Percentiles rank a stretch among this genome's conserved stretches.
phyloP scores from a whole-genome alignment of 2,888 invertebrate genomes.

The Tryphoninae sp. region DNA sequence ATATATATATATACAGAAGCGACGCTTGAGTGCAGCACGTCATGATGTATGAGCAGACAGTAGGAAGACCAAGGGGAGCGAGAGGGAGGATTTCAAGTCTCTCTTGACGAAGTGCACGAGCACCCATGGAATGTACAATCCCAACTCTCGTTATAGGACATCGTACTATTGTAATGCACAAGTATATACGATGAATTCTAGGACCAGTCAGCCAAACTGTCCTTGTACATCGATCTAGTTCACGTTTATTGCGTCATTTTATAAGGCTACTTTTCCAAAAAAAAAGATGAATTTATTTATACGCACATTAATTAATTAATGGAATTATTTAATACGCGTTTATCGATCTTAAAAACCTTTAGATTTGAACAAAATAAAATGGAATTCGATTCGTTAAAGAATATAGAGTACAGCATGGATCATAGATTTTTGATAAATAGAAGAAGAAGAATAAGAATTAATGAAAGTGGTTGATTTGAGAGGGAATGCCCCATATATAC shows the following conservation, averaged over 20 bases:
- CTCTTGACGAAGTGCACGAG: slow-evolving; percentile 49
- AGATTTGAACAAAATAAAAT: no score
- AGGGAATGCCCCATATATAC: slow-evolving; percentile 5
- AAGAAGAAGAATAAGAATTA: background rate
- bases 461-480: background rate
- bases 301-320: no score
- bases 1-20: background rate
- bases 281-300: no score
- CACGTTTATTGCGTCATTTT: no score
- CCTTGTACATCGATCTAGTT: background rate
- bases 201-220: background rate
- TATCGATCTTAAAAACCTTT: no score
- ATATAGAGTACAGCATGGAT: background rate
- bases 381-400: no score
- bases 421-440: background rate
- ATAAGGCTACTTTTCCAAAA: no score
- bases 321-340: no score
- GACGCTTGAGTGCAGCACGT: slow-evolving; percentile 37
- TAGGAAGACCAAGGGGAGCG: slow-evolving; percentile 1
- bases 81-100: slow-evolving; percentile 36
- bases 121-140: slow-evolving; percentile 41
- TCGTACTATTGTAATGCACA: slow-evolving; percentile 21
- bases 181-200: background rate
- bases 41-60: slow-evolving; percentile 57
- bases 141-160: slow-evolving; percentile 27